Evolutionary conservation across 2,888 invertebrate genomes (phyloP), one percentile per base, ranked within the genome.

Genomic region (Diadromus collaris): DNA sequence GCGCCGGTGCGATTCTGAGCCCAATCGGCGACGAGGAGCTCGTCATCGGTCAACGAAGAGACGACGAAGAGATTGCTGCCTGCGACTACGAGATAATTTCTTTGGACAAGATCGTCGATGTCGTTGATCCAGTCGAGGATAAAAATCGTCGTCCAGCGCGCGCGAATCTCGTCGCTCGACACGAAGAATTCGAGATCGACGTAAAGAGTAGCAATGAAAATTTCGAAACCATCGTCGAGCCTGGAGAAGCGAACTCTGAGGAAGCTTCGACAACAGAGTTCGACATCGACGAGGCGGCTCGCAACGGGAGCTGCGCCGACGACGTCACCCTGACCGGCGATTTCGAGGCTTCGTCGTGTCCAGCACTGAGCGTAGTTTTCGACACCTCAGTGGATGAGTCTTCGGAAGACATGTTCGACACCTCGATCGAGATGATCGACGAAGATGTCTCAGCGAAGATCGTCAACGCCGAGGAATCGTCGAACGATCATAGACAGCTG

Each of bases 321-420:
- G n/a, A n/a, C n/a, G n/a, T n/a, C n/a, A 54, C n/a, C 54, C 29
- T 27, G 10, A 44, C 27, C 13, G 9, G 38, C 19, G 48, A 70
- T 7, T 70, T 48, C 32, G 70, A 46, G 34, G 29, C n/a, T 24
- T n/a, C n/a, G n/a, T n/a, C n/a, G n/a, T n/a, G n/a, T n/a, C 19
- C 70, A 9, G 48, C 76, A 13, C 60, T 65, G 51, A 51, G 48
- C 60, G 51, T 10, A 6, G 27, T 29, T 13, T 56, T 56, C 56
- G 29, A 56, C 13, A n/a, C 29, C 6, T 56, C 27, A 7, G 19
- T 19, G 4, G 19, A 48, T n/a, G 48, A 48, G 19, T 7, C 48
- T 3, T 21, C 56, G 29, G 6, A 6, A 10, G 27, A 27, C n/a
- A 78, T 74, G 10, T 80, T 76, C 54, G 74, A 60, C 9, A 6